Base-by-base conservation (phyloP, 2,888 invertebrate genomes). In the Anodontia alba region DNA sequence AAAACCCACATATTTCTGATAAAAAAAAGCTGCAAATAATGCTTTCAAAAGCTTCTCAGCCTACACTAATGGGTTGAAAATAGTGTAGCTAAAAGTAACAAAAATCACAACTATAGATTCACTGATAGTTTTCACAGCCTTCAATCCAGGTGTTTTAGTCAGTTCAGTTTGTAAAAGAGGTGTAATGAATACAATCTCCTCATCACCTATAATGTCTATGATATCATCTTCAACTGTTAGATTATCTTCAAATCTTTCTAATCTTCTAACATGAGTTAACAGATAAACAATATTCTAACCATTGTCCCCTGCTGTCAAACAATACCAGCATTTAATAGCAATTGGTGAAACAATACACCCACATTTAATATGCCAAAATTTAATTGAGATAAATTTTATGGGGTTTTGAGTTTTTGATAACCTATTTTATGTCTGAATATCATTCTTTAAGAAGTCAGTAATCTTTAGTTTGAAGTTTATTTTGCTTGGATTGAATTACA, bases 331-430 rank as follows among this genome's bases (percentile, higher is more conserved):
- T 78, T 74, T 78, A 66, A 78, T 78, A 69, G 54, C 36, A 51
- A 49, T 70, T 70, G 38, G 49, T 17, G 29, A 62, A 74, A 74
- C 78, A 74, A 71, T 62, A 74, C 57, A 33, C 12, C 31, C 69
- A 23, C 78, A 78, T 78, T 74, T 78, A 78, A 78, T 78, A 78
- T 71, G 66, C 70, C 74, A 70, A 78, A 73, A 20, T 54, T 72
- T 72, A 51, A 72, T 62, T 62, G 62, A 62, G 62, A 62, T 62
- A 62, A 33, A n/a, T 62, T 62, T 62, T 33, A 62, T 62, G 62
- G 62, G 62, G 31, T 62, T 20, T 33, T 62, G 62, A 62, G 17
- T 62, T 15, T 33, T 17, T 62, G 62, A 62, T 62, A 62, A 62
- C 62, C 62, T 62, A 29, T 62, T 62, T 62, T 33, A 62, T 33